A percentile compares a stretch with the other conserved stretches of the same genome.
These are phyloP conservation scores for Willowsia nigromaculata DNA, from an alignment of 2,888 invertebrate species.

Conservation along the genomic window DNA sequence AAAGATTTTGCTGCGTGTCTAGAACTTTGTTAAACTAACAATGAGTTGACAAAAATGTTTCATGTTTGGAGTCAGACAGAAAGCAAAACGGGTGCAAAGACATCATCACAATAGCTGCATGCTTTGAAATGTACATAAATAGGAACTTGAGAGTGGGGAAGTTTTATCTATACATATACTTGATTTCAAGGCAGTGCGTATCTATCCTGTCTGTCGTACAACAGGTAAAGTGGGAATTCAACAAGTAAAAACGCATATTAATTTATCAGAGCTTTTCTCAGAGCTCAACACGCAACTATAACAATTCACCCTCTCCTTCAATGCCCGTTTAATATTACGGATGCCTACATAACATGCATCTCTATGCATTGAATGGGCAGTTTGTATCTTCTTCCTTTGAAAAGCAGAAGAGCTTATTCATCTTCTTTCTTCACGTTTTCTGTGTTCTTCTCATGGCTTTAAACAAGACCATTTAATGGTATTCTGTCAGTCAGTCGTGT, in stretches of 20 bases:
- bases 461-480: slow-evolving; percentile 68
- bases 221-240: slow-evolving; percentile 42
- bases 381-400: neutral
- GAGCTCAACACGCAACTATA: neutral
- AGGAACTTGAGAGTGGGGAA: neutral
- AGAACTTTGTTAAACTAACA: neutral
- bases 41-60: slow-evolving; percentile 5
- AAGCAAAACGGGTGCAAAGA: slow-evolving; percentile 8
- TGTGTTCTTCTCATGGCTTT: slow-evolving; percentile 58
- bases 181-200: slow-evolving; percentile 1
- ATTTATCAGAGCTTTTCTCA: slow-evolving; percentile 28
- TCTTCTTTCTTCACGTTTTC: slow-evolving; percentile 62
- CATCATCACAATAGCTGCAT: neutral
- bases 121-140: neutral
- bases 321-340: slow-evolving; percentile 1
- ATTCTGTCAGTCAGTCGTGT: slow-evolving; percentile 70
- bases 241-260: slow-evolving; percentile 57
- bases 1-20: neutral
- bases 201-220: neutral
- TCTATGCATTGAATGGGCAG: slow-evolving; percentile 4
- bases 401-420: slow-evolving; percentile 52
- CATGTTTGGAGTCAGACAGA: neutral
- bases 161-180: neutral
- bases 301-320: slow-evolving; percentile 12
- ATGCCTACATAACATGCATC: neutral